Percentiles rank a stretch among this genome's conserved stretches.
Conservation (phyloP, 1,140 invertebrate species). For the Ooceraea biroi region DNA sequence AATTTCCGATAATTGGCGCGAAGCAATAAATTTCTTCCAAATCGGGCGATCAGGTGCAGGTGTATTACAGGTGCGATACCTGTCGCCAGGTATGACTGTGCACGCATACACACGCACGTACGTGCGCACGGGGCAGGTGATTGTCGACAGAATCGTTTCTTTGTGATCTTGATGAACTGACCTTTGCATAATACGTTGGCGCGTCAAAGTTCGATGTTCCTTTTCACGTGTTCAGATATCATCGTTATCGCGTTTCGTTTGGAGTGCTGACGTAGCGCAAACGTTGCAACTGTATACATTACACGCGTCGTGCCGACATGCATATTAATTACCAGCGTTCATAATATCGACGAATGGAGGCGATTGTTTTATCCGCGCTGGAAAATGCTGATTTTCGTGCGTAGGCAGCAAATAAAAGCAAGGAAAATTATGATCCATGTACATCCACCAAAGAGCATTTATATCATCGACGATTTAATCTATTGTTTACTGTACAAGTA, state of each 20-base stretch:
- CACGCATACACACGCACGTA: conserved; percentile 6
- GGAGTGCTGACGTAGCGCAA: background rate
- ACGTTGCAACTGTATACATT: background rate
- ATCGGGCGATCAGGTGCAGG: conserved; percentile 66
- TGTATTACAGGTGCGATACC: conserved; percentile 74
- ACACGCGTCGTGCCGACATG: background rate
- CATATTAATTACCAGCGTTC: conserved; percentile 15
- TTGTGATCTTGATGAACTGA: conserved; percentile 63
- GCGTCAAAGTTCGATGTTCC: conserved; percentile 41
- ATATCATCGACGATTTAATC: background rate
- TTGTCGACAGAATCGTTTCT: conserved; percentile 48
- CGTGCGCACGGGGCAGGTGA: conserved; percentile 72
- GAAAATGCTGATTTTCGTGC: conserved; percentile 4
- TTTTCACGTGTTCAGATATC: background rate
- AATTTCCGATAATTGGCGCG: conserved; percentile 59
- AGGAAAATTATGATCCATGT: conserved; percentile 20
- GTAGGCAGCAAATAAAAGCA: background rate
- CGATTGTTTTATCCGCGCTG: conserved; percentile 24
- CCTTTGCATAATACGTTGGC: conserved; percentile 47
- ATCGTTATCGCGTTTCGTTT: conserved; percentile 23
- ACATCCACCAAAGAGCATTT: background rate
- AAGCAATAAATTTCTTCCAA: conserved; percentile 69
- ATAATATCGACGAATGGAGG: conserved; percentile 7
- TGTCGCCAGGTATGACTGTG: conserved; percentile 66
- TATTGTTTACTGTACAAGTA: background rate